Percentiles rank a stretch among this genome's conserved stretches.
Conservation (phyloP, 2,888 invertebrate species). For the Leucophenga montana region DNA sequence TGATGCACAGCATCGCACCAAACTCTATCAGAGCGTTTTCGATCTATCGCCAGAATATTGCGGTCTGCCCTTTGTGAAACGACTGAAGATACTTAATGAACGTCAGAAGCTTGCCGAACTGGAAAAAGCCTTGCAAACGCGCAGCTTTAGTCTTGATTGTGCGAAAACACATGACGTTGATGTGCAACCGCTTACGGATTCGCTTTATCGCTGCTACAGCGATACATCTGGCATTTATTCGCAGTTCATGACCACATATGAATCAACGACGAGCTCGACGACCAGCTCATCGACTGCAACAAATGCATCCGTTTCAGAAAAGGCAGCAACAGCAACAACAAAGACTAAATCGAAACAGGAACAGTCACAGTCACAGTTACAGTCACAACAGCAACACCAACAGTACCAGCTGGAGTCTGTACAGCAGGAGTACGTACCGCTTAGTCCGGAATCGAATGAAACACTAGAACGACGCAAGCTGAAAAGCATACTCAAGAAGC, state of each 20-base stretch:
- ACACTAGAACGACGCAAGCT: slow-evolving; percentile 86
- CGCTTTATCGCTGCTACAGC: slow-evolving; percentile 84
- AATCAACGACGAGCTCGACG: slow-evolving; percentile 73
- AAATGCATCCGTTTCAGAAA: slow-evolving; percentile 44
- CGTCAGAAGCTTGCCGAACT: slow-evolving; percentile 88
- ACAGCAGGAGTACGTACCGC: slow-evolving; percentile 69
- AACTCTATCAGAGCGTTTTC: slow-evolving; percentile 87
- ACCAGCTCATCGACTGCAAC: slow-evolving; percentile 73
- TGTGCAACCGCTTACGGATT: slow-evolving; percentile 72
- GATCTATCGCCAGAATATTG: slow-evolving; percentile 91
- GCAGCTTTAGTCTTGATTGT: slow-evolving; percentile 87
- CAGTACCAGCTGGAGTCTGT: slow-evolving; percentile 41
- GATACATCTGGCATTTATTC: slow-evolving; percentile 83
- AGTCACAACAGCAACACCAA: slow-evolving; percentile 39
- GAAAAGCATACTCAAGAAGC: slow-evolving; percentile 88
- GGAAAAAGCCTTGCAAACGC: slow-evolving; percentile 82
- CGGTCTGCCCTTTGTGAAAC: slow-evolving; percentile 89
- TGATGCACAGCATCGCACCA: slow-evolving; percentile 71
- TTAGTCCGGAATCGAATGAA: slow-evolving; percentile 84
- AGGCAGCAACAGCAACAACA: too few species aligned
- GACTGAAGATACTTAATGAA: slow-evolving; percentile 90
- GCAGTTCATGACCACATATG: slow-evolving; percentile 71
- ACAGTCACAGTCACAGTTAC: slow-evolving; percentile 48
- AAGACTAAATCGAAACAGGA: slow-evolving; percentile 40
- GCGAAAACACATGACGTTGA: slow-evolving; percentile 74